Base-by-base conservation (phyloP, 2,888 invertebrate genomes). In the Spialia ferax region DNA sequence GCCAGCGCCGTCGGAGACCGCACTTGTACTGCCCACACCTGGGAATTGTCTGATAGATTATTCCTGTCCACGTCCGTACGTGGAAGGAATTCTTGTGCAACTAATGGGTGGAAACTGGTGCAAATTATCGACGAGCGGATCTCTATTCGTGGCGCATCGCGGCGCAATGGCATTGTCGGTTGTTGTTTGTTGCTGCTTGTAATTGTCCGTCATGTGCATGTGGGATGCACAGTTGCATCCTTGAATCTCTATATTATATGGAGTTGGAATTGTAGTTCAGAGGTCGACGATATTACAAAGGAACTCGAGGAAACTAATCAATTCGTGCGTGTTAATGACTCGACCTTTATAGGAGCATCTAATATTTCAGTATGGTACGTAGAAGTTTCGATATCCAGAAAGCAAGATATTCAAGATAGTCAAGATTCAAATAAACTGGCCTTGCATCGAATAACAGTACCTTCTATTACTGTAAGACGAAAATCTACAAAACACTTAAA, bases 41-140 rank as follows among this genome's bases (percentile, higher is more conserved):
- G 67, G 61, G 67, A 60, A 67, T 67, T 62, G 67, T 67, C 56
- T 56, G 48, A 67, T 67, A 60, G 65, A 60, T 48, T 61, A 62
- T 61, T 67, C 67, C 67, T 50, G 62, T 45, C 54, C 38, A 55
- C 63, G 63, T 20, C 45, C 48, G 67, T 56, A 67, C 66, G 61
- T 67, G 67, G 67, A 66, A 66, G 60, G 66, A 67, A 62, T 67
- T 56, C 61, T 67, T 67, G 61, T 67, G 67, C 55, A 67, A 67
- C 67, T 67, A 67, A 61, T 67, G 23, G 67, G 32, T 61, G 67
- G 67, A 67, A 67, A 67, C 67, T 61, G 67, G 67, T 45, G 45
- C 67, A 61, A 65, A 67, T 67, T 67, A 67, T 67, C 61, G 48
- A 29, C n/a, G n/a, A 67, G 55, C 67, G 67, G 67, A 67, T 67